These are phyloP conservation scores for Enteromius trimaculatus DNA, from an alignment of 2,797 vertebrate genomes.

Conservation along the genomic window DNA sequence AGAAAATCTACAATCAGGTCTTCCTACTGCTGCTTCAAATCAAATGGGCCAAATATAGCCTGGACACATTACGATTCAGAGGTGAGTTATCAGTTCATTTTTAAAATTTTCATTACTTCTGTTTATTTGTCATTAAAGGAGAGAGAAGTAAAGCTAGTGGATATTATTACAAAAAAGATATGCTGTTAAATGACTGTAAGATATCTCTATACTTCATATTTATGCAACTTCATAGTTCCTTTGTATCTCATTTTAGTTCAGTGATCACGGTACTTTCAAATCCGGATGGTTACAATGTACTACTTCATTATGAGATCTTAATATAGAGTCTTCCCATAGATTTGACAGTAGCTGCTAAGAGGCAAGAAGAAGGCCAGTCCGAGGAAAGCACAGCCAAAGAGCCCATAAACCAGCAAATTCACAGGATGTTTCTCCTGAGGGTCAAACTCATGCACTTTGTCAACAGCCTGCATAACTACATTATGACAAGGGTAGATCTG, in stretches of 20 bases:
- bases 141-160: not conserved
- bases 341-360: constrained; percentile 80
- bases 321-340: constrained; percentile 71
- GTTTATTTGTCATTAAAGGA: not conserved
- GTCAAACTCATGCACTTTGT: constrained; percentile 99
- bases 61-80: constrained; percentile 93
- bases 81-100: constrained; percentile 76
- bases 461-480: constrained; percentile 98
- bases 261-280: not conserved
- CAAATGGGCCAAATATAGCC: constrained; percentile 98
- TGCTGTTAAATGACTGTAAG: not conserved
- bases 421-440: constrained; percentile 93
- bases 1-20: constrained; percentile 99
- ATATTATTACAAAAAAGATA: not conserved
- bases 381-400: constrained; percentile 76
- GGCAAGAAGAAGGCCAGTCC: constrained; percentile 68
- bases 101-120: not conserved
- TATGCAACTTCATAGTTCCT: not conserved
- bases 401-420: constrained; percentile 86
- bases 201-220: not conserved
- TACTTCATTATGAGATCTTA: not conserved
- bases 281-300: constrained; percentile 10
- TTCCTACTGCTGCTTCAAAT: constrained; percentile 96
- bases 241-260: not conserved
- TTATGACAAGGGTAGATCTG: constrained; percentile 92